A percentile compares a stretch with the other conserved stretches of the same genome.
Conservation (phyloP, 2,797 vertebrate species). For the Myotis planiceps region DNA sequence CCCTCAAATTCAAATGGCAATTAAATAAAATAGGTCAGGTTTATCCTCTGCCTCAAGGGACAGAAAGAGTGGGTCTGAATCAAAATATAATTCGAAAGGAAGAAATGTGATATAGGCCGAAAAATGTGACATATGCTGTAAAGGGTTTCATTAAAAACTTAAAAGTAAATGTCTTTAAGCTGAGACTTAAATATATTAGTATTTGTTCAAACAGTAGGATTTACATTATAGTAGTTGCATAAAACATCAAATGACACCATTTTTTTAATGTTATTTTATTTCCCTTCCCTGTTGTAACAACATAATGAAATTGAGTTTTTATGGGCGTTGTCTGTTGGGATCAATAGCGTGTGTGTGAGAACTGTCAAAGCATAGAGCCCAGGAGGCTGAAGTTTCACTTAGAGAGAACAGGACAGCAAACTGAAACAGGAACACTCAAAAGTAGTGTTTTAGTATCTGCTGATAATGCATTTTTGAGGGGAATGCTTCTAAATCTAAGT, state of each 20-base stretch:
- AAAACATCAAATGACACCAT: not conserved
- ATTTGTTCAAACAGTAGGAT: not conserved
- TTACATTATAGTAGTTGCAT: not conserved
- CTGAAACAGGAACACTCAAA: not conserved
- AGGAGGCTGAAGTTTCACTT: not conserved
- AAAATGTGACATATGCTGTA: not conserved
- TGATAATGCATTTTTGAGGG: not conserved
- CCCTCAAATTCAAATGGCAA: slow-evolving; percentile 52
- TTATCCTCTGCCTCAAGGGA: slow-evolving; percentile 34
- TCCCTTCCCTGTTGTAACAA: not conserved
- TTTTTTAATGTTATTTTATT: not conserved
- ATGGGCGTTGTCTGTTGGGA: not conserved
- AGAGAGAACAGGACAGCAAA: not conserved
- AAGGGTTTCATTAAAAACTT: not conserved
- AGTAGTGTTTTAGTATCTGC: not conserved
- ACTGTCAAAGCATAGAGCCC: not conserved
- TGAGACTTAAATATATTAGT: not conserved
- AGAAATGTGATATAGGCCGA: not conserved
- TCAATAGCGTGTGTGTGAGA: not conserved
- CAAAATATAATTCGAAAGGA: slow-evolving; percentile 47
- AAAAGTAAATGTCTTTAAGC: slow-evolving; percentile 7
- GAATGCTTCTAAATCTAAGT: not conserved
- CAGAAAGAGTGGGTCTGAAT: not conserved
- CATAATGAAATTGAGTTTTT: slow-evolving; percentile 14
- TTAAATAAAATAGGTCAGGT: slow-evolving; percentile 69